Evolutionary conservation across 2,888 invertebrate species (phyloP).

Genomic region (Monoplex corrugatus): DNA sequence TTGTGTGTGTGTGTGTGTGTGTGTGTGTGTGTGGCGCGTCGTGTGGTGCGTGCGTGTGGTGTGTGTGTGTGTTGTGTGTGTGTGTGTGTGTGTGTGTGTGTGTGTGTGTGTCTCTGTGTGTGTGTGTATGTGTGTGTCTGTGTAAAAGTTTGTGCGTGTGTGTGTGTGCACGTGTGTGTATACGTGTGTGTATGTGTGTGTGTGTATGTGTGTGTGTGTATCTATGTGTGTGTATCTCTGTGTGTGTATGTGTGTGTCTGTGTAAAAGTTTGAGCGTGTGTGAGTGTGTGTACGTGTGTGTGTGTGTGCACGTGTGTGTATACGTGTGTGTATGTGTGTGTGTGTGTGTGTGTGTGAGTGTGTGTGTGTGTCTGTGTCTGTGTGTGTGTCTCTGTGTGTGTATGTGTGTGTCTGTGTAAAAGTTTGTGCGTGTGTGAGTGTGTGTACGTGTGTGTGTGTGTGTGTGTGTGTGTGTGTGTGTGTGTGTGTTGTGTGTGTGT

Average conservation of each 20-base stretch:
- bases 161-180: not conserved
- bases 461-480: not conserved
- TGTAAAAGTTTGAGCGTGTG: not conserved
- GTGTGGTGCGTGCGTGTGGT: not conserved
- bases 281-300: slow-evolving; percentile 1
- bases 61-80: not conserved
- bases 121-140: not conserved
- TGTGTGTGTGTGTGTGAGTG: not conserved
- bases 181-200: not conserved
- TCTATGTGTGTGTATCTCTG: not conserved
- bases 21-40: not conserved
- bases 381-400: not conserved
- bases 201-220: not conserved
- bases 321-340: not conserved
- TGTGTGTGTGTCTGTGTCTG: not conserved
- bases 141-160: not conserved
- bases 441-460: not conserved
- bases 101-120: slow-evolving; percentile 21
- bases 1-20: not conserved
- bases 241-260: not conserved
- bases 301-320: not conserved
- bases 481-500: not conserved
- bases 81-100: slow-evolving; percentile 32
- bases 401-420: not conserved
- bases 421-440: not conserved